A percentile compares a stretch with the other conserved stretches of the same genome.
These are phyloP conservation scores for Ctenicera cuprea DNA, from an alignment of 2,888 invertebrate species.

Conservation along the genomic window DNA sequence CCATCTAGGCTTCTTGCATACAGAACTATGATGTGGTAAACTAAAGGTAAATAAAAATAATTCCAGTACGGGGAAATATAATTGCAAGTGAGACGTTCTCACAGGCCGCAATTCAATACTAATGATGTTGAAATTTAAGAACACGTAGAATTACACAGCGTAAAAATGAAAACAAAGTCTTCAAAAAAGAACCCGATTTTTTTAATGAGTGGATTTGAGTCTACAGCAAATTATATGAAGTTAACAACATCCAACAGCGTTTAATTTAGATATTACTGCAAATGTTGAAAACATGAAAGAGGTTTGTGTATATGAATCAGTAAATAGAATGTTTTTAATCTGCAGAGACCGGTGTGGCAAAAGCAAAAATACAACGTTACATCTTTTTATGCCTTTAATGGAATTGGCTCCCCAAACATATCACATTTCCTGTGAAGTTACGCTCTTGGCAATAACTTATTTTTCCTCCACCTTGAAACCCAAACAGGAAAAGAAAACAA, in stretches of 20 bases:
- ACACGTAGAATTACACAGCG: neutral
- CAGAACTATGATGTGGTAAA: neutral
- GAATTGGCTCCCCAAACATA: constrained; percentile 7
- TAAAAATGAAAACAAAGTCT: neutral
- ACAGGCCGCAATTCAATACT: neutral
- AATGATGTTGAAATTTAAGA: constrained; percentile 10
- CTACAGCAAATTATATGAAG: too few species aligned
- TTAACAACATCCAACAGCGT: too few species aligned
- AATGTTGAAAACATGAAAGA: too few species aligned
- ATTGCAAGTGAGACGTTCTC: constrained; percentile 2
- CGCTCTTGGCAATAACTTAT: constrained; percentile 1
- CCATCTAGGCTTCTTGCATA: too few species aligned
- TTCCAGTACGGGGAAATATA: neutral
- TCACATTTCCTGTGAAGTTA: neutral
- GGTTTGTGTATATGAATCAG: too few species aligned
- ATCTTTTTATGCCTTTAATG: neutral
- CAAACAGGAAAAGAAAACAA: too few species aligned
- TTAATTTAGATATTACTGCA: too few species aligned
- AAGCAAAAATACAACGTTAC: neutral
- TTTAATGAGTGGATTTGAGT: too few species aligned
- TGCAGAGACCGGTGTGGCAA: neutral
- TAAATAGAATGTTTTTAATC: neutral
- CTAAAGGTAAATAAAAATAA: neutral
- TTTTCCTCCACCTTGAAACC: neutral
- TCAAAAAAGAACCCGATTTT: too few species aligned